Conservation (phyloP, 2,113 vertebrate species). For the Xiphorhynchus elegans region DNA sequence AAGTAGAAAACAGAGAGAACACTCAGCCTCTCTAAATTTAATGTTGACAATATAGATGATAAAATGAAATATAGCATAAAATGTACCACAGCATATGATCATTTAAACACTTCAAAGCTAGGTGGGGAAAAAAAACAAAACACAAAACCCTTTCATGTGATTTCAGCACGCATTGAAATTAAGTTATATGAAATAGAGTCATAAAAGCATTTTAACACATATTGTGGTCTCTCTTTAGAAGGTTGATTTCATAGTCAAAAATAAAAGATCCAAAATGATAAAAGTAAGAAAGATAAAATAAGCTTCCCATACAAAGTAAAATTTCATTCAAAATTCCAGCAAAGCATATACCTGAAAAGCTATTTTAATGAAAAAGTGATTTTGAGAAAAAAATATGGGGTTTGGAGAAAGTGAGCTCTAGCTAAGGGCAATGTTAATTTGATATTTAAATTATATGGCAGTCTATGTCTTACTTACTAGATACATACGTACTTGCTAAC, state of each 20-base stretch:
- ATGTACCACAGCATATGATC: rapidly evolving
- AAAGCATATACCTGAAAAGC: not conserved
- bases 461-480: not conserved
- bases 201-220: not conserved
- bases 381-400: not conserved
- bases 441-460: not conserved
- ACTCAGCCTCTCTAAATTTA: not conserved
- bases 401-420: not conserved
- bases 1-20: not conserved
- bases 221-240: not conserved
- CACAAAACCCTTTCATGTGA: not conserved
- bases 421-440: not conserved
- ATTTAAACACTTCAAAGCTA: not conserved
- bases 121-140: not conserved
- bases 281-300: not conserved
- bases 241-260: not conserved
- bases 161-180: not conserved
- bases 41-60: not conserved
- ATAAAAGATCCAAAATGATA: not conserved
- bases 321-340: not conserved
- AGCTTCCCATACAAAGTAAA: not conserved
- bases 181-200: not conserved
- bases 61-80: not conserved
- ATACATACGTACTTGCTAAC: not conserved
- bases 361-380: not conserved